phyloP scores from a whole-genome alignment of 2,888 invertebrate species.

The Ochropacha duplaris region DNA sequence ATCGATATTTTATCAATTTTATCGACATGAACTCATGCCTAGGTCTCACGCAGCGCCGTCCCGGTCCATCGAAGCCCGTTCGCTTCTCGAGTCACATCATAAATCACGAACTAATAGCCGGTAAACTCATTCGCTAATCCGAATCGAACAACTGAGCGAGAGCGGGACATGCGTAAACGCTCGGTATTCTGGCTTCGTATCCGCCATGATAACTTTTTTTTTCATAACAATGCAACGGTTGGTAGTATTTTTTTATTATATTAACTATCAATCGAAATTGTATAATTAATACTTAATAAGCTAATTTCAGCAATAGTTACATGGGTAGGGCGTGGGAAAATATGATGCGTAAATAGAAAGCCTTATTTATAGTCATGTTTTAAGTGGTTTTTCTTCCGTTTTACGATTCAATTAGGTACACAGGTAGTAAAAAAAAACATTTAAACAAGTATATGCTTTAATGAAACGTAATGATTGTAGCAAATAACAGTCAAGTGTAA shows the following conservation, averaged over 20 bases:
- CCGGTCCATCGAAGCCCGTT: slow-evolving; percentile 60
- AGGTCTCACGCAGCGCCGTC: slow-evolving; percentile 70
- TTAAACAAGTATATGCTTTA: too few species aligned
- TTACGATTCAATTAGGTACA: neutral
- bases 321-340: neutral
- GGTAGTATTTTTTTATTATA: neutral
- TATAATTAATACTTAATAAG: neutral
- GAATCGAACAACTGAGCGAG: slow-evolving; percentile 58
- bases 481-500: too few species aligned
- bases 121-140: slow-evolving; percentile 80
- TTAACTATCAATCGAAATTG: neutral
- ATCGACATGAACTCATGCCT: slow-evolving; percentile 30
- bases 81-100: slow-evolving; percentile 69
- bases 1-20: slow-evolving; percentile 17
- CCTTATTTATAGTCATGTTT: neutral
- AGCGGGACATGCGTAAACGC: slow-evolving; percentile 42
- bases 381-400: neutral
- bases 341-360: slow-evolving; percentile 1
- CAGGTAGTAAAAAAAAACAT: neutral
- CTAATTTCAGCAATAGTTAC: neutral
- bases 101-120: slow-evolving; percentile 79
- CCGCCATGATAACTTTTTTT: slow-evolving; percentile 20
- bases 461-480: too few species aligned
- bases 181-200: slow-evolving; percentile 26
- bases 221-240: slow-evolving; percentile 12